Evolutionary conservation across 1,140 invertebrate species (phyloP), one percentile per base, ranked within the genome.

Genomic region (Saccostrea glomerata): DNA sequence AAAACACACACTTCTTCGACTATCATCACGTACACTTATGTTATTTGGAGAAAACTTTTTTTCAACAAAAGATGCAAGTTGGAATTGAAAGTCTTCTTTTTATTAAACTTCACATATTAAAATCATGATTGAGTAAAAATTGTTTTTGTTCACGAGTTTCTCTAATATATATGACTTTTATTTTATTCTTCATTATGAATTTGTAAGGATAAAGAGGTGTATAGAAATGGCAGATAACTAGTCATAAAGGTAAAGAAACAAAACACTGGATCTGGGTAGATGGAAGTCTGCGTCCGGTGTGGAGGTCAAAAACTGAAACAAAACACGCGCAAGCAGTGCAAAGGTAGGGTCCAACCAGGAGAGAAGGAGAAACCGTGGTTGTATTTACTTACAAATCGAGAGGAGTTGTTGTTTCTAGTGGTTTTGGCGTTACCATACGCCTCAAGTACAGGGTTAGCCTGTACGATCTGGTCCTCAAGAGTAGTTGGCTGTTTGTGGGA

Each of bases 381-480:
- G 9, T 36, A n/a, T n/a, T 12, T 93, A 94, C 94, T 94, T 92
- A 95, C 96, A 93, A 96, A 96, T 94, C 96, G 94, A 66, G 96
- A 96, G 23, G 96, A 96, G 94, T 96, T 96, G 94, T 96, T 96
- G 93, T 96, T 96, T 93, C 96, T 94, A 56, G 96, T 95, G 82
- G 96, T 96, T 93, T 96, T 96, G 91, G 96, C 96, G 91, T 96
- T 96, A 93, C 96, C 96, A 91, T 96, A 96, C 30, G 96, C 96
- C 91, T 96, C 96, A 87, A 96, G 92, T 82, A 96, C 95, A 58
- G 96, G 96, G 91, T 96, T 96, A 90, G 95, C 95, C 91, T 96
- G 95, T n/a, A 96, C 94, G 90, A 96, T 96, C 92, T 97, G 96
- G 91, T 97, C 97, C 92, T 97, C 97, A 73, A 97, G 95, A 40